phyloP scores from a whole-genome alignment of 2,113 vertebrate species.

The Eurystomus gularis region DNA sequence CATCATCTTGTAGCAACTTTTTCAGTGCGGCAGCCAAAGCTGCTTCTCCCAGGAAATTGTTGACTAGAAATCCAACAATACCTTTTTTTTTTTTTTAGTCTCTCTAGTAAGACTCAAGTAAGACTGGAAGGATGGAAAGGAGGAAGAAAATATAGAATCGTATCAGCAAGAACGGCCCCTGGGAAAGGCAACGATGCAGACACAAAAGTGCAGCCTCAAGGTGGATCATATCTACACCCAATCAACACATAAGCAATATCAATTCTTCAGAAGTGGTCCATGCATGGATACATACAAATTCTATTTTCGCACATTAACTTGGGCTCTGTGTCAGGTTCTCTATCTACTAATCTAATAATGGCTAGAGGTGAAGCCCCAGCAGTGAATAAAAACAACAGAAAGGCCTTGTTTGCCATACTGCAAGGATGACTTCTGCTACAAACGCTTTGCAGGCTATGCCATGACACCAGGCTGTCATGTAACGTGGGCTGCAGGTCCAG shows the following conservation, averaged over 20 bases:
- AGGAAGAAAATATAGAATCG: neutral
- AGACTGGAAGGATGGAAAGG: neutral
- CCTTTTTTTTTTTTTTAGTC: neutral
- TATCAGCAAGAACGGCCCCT: neutral
- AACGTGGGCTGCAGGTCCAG: neutral
- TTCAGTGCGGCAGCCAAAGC: neutral
- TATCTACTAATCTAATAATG: neutral
- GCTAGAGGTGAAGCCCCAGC: neutral
- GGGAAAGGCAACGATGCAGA: neutral
- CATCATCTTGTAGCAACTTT: constrained; percentile 38
- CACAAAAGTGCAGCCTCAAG: neutral
- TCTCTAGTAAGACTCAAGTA: neutral
- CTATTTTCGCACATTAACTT: neutral
- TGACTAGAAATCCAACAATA: neutral
- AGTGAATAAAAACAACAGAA: neutral
- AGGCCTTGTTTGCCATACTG: neutral
- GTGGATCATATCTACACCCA: neutral
- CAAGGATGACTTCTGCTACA: neutral
- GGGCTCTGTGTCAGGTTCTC: neutral
- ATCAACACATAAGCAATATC: neutral
- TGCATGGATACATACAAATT: neutral
- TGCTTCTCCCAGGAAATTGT: neutral
- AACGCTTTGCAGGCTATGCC: neutral
- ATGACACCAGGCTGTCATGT: neutral
- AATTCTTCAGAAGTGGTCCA: neutral